These are phyloP conservation scores for Ylistrum balloti DNA, from an alignment of 1,140 invertebrate genomes.

Conservation along the genomic window DNA sequence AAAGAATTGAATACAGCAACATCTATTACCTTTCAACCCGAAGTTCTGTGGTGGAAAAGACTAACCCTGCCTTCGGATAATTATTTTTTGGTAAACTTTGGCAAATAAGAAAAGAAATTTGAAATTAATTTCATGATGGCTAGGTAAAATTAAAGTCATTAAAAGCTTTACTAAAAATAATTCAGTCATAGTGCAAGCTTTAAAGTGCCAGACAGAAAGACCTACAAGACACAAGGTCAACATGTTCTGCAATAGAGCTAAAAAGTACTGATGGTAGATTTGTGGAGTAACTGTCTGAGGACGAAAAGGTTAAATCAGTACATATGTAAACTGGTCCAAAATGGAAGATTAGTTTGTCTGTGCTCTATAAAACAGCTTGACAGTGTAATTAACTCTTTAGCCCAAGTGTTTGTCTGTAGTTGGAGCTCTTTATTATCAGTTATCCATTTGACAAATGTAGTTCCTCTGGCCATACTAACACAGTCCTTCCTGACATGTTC, in stretches of 20 bases:
- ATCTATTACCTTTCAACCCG: too few relatives aligned
- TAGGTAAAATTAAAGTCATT: background rate
- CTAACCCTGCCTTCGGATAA: too few relatives aligned
- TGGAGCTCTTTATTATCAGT: background rate
- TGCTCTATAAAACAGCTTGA: background rate
- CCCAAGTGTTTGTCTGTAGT: background rate
- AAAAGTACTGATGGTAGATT: background rate
- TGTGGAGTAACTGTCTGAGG: background rate
- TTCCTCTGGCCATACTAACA: too few relatives aligned
- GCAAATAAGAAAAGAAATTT: too few relatives aligned
- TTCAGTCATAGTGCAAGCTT: too few relatives aligned
- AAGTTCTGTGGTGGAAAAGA: too few relatives aligned
- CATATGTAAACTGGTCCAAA: background rate
- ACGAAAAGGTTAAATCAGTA: background rate
- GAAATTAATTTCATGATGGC: background rate
- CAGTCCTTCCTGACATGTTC: too few relatives aligned
- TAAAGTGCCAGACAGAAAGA: background rate
- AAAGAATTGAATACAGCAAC: too few relatives aligned
- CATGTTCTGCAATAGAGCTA: background rate
- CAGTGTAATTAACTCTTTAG: background rate
- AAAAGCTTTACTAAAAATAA: too few relatives aligned
- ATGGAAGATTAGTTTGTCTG: background rate
- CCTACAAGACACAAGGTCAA: background rate
- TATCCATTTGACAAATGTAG: too few relatives aligned
- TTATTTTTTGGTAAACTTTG: too few relatives aligned